Percentiles rank a stretch among this genome's conserved stretches.
Conservation (phyloP, 2,113 vertebrate genomes). For the Eubucco bourcierii region DNA sequence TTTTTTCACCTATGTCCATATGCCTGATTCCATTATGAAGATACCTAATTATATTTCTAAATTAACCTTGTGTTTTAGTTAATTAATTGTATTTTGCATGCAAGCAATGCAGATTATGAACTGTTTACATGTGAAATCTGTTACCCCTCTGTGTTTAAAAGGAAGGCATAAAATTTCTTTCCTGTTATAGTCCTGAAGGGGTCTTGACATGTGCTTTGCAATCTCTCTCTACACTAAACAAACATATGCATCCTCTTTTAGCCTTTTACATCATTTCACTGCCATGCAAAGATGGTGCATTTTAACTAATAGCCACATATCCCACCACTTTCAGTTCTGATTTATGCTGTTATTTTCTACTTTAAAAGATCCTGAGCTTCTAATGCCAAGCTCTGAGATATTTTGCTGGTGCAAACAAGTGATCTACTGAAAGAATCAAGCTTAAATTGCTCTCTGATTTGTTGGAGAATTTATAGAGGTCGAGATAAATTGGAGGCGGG, state of each 20-base stretch:
- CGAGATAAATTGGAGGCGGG: rapidly evolving
- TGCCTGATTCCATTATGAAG: neutral
- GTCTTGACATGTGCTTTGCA: neutral
- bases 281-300: neutral
- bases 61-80: constrained; percentile 31
- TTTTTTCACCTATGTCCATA: neutral
- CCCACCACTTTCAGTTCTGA: neutral
- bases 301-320: neutral
- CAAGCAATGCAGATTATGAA: constrained; percentile 4
- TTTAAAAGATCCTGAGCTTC: neutral
- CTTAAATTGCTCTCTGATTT: neutral
- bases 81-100: constrained; percentile 17
- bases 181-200: neutral
- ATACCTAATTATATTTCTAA: constrained; percentile 19
- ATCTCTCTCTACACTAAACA: neutral
- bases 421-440: neutral
- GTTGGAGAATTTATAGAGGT: neutral
- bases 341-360: neutral
- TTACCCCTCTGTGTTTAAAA: neutral
- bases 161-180: neutral
- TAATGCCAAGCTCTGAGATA: neutral
- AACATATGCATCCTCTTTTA: neutral
- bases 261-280: neutral
- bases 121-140: neutral
- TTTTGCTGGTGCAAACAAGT: neutral